phyloP scores from a whole-genome alignment of 2,113 vertebrate species.

The Melanocharis versteri region DNA sequence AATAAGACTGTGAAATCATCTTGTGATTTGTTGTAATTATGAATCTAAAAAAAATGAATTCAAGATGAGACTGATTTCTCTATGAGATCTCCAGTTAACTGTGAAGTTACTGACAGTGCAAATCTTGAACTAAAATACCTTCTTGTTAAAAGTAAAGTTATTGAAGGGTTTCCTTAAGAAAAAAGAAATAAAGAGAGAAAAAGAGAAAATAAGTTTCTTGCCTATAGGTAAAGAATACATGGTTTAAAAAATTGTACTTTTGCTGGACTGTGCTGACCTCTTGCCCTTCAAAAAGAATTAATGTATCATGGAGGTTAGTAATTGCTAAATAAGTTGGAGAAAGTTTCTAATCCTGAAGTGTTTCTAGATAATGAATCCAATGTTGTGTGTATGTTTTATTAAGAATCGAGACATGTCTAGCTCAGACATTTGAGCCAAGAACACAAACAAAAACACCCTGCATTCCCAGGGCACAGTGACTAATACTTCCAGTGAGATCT shows the following conservation, averaged over 20 bases:
- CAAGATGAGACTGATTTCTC: neutral
- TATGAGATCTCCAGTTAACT: neutral
- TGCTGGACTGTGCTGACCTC: neutral
- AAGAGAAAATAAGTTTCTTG: neutral
- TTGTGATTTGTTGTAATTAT: neutral
- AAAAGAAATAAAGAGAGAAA: neutral
- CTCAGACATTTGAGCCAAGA: constrained; percentile 44
- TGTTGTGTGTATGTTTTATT: constrained; percentile 52
- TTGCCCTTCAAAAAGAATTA: neutral
- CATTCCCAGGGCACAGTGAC: constrained; percentile 67
- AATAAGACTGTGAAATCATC: neutral
- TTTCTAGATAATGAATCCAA: constrained; percentile 11
- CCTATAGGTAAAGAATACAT: neutral
- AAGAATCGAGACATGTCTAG: constrained; percentile 63
- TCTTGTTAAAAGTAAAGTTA: constrained; percentile 6
- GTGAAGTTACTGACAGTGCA: neutral
- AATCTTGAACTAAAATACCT: neutral
- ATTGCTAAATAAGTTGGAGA: neutral
- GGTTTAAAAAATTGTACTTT: neutral
- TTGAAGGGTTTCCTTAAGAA: neutral
- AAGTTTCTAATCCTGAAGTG: neutral
- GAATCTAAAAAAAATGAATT: neutral
- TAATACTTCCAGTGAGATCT: constrained; percentile 72
- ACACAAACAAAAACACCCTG: constrained; percentile 41
- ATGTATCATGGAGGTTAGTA: neutral